Conservation (phyloP, 2,888 invertebrate species). For the Myopa tessellatipennis region DNA sequence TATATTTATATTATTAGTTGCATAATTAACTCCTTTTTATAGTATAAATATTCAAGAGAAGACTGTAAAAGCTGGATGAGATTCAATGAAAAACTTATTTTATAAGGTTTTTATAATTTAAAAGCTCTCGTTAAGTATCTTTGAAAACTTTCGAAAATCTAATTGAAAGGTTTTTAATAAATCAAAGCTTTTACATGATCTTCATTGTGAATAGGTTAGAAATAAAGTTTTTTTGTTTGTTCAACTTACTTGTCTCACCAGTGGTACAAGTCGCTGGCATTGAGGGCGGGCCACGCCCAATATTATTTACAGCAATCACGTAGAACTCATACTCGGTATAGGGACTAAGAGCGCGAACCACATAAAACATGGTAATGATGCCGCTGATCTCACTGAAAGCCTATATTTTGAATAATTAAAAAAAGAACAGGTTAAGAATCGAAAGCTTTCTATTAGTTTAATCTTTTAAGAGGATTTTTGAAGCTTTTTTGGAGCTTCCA, state of each 20-base stretch:
- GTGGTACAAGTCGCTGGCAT: conserved; percentile 91
- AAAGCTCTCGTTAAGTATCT: neutral
- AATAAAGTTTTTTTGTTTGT: neutral
- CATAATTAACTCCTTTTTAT: too few species aligned
- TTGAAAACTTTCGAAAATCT: neutral
- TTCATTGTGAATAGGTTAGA: neutral
- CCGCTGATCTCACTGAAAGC: conserved; percentile 94
- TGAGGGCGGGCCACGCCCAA: conserved; percentile 92
- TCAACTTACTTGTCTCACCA: conserved; percentile 89
- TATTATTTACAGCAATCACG: conserved; percentile 94
- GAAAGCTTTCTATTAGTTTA: too few species aligned
- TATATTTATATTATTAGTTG: conserved; percentile 2
- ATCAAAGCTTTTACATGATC: neutral
- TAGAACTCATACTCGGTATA: conserved; percentile 97
- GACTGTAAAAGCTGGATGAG: neutral
- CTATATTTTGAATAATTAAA: conserved; percentile 61
- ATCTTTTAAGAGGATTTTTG: neutral
- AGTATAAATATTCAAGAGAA: too few species aligned
- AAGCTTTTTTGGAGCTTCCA: conserved; percentile 17
- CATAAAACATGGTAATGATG: conserved; percentile 92
- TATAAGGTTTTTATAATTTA: neutral
- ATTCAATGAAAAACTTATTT: neutral
- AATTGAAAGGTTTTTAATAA: neutral
- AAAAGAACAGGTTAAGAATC: neutral
- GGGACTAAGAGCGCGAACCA: conserved; percentile 88